A percentile compares a stretch with the other conserved stretches of the same genome.
phyloP scores from a whole-genome alignment of 2,888 invertebrate species.

The Athalia cordata region DNA sequence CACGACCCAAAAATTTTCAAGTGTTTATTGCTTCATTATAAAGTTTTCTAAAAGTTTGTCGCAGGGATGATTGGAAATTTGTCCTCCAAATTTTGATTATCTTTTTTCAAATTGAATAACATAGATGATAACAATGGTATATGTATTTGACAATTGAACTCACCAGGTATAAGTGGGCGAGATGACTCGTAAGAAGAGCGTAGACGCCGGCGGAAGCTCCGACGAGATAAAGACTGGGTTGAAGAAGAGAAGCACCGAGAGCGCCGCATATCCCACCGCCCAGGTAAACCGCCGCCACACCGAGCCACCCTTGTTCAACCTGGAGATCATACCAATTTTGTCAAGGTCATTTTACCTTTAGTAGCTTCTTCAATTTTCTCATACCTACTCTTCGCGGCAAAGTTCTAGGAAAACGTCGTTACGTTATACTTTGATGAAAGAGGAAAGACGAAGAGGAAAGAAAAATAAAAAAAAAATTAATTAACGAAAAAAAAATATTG shows the following conservation, averaged over 20 bases:
- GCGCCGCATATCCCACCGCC: constrained; percentile 86
- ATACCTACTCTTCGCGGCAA: not conserved
- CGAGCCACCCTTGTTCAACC: constrained; percentile 84
- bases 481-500: too few relatives aligned
- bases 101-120: too few relatives aligned
- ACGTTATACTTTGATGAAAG: too few relatives aligned
- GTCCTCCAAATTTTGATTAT: too few relatives aligned
- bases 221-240: constrained; percentile 85
- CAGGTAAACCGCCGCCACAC: constrained; percentile 83
- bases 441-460: too few relatives aligned
- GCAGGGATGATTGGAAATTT: too few relatives aligned
- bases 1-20: too few relatives aligned
- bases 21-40: too few relatives aligned
- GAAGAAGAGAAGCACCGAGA: constrained; percentile 84
- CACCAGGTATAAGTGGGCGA: constrained; percentile 88
- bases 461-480: too few relatives aligned
- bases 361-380: not conserved
- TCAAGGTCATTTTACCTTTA: not conserved
- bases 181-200: constrained; percentile 89
- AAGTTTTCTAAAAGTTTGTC: too few relatives aligned
- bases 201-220: constrained; percentile 95
- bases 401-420: not conserved
- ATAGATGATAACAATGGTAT: too few relatives aligned
- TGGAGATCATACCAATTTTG: constrained; percentile 58
- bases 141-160: constrained; percentile 54